phyloP scores from a whole-genome alignment of 2,888 invertebrate species.

The Eilema sororculum region DNA sequence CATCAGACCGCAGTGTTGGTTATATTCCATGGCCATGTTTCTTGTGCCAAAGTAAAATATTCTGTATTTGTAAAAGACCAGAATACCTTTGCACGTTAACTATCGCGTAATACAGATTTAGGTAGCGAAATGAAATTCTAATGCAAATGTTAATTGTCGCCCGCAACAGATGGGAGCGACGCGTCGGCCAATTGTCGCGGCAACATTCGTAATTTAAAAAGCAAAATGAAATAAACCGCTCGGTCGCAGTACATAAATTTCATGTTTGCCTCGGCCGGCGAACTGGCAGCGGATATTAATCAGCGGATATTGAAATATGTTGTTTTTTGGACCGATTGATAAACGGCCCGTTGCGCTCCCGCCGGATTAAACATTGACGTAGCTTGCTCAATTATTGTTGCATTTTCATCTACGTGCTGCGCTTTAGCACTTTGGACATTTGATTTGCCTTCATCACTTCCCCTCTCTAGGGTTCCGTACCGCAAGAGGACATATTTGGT shows the following conservation, averaged over 20 bases:
- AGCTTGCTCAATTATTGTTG: conserved; percentile 77
- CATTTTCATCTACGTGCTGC: conserved; percentile 52
- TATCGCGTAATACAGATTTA: conserved; percentile 50
- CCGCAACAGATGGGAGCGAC: conserved; percentile 84
- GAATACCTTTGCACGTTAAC: conserved; percentile 36
- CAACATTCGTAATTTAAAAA: conserved; percentile 86
- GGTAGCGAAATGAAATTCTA: conserved; percentile 67
- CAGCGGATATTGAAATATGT: conserved; percentile 87
- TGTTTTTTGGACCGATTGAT: conserved; percentile 86
- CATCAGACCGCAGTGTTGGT: too few relatives aligned
- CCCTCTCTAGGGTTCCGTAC: background rate
- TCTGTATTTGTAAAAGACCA: conserved; percentile 31
- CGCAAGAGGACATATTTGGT: background rate
- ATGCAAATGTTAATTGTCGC: conserved; percentile 79
- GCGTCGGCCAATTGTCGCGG: conserved; percentile 80
- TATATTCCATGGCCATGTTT: too few relatives aligned
- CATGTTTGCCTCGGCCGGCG: conserved; percentile 84
- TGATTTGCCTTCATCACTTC: conserved; percentile 22
- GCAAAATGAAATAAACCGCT: conserved; percentile 85
- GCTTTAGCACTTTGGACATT: conserved; percentile 31
- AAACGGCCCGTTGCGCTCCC: conserved; percentile 77
- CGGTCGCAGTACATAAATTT: conserved; percentile 86
- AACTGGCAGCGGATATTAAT: conserved; percentile 86
- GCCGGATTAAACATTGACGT: conserved; percentile 83
- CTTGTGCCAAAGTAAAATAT: background rate